Evolutionary conservation across 2,113 vertebrate species (phyloP).

Genomic region (Spea bombifrons): DNA sequence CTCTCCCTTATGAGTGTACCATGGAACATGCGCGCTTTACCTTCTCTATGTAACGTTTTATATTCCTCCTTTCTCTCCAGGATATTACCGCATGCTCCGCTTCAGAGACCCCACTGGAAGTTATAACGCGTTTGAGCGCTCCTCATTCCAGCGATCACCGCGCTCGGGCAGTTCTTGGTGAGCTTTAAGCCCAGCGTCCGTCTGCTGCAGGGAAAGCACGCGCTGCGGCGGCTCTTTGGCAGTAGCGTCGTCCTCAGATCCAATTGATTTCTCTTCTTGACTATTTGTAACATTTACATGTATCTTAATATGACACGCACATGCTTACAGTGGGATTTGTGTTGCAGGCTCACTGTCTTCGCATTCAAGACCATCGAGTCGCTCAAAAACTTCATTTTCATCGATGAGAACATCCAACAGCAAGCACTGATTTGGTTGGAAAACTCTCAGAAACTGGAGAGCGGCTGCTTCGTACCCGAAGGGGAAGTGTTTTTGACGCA

Average conservation of each 20-base stretch:
- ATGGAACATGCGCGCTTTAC: no score
- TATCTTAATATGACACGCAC: no score
- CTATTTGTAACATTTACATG: no score
- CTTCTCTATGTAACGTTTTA: no score
- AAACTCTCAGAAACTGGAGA: constrained; percentile 53
- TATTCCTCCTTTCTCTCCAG: background rate
- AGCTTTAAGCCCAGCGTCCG: background rate
- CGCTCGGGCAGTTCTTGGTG: constrained; percentile 2
- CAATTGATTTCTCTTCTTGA: no score
- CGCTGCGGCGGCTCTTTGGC: no score
- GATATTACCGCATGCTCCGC: background rate
- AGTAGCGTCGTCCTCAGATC: no score
- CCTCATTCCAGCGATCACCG: background rate
- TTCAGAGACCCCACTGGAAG: background rate
- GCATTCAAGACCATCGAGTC: constrained; percentile 60
- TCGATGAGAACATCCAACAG: constrained; percentile 56
- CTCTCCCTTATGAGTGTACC: no score
- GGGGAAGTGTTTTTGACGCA: constrained; percentile 74
- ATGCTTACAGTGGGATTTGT: no score
- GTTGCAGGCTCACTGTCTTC: constrained; percentile 60
- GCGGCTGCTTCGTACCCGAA: constrained; percentile 71
- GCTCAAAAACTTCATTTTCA: constrained; percentile 50
- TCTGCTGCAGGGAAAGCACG: no score
- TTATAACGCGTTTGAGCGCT: background rate
- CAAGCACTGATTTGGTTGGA: constrained; percentile 58